A percentile compares a stretch with the other conserved stretches of the same genome.
These are phyloP conservation scores for Villa cingulata DNA, from an alignment of 2,888 invertebrate genomes.

Conservation along the genomic window DNA sequence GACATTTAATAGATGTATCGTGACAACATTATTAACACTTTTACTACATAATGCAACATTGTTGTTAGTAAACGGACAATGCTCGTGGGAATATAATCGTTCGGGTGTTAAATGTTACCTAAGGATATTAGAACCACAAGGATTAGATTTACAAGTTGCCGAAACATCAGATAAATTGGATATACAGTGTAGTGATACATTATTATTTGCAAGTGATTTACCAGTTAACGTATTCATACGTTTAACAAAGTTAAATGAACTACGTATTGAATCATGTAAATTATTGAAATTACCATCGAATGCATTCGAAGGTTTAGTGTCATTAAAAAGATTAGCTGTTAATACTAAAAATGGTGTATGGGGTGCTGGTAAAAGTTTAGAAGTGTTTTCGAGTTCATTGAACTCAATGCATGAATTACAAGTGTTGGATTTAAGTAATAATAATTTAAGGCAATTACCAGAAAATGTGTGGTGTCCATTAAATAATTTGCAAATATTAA, in stretches of 20 bases:
- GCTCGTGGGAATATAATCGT: slow-evolving; percentile 35
- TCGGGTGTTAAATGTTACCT: slow-evolving; percentile 34
- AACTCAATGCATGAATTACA: slow-evolving; percentile 67
- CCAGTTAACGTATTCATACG: slow-evolving; percentile 54
- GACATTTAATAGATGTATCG: neutral
- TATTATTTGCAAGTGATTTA: slow-evolving; percentile 66
- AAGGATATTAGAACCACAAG: slow-evolving; percentile 27
- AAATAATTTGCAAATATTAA: slow-evolving; percentile 65
- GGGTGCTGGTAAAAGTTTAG: slow-evolving; percentile 60
- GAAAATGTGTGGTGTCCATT: slow-evolving; percentile 67
- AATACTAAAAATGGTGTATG: slow-evolving; percentile 71
- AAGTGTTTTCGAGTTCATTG: slow-evolving; percentile 56
- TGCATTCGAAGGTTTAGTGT: slow-evolving; percentile 65
- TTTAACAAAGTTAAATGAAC: slow-evolving; percentile 57
- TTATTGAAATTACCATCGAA: slow-evolving; percentile 59
- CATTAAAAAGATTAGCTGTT: slow-evolving; percentile 62
- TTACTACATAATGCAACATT: neutral
- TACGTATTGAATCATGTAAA: slow-evolving; percentile 67
- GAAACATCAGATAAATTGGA: slow-evolving; percentile 60
- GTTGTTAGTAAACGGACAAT: slow-evolving; percentile 20
- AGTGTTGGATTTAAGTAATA: slow-evolving; percentile 65
- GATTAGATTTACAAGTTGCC: slow-evolving; percentile 37
- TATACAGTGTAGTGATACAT: slow-evolving; percentile 62
- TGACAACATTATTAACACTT: neutral
- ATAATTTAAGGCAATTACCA: slow-evolving; percentile 69